These are phyloP conservation scores for Oreohelix idahoensis DNA, from an alignment of 1,140 invertebrate species.

Conservation along the genomic window DNA sequence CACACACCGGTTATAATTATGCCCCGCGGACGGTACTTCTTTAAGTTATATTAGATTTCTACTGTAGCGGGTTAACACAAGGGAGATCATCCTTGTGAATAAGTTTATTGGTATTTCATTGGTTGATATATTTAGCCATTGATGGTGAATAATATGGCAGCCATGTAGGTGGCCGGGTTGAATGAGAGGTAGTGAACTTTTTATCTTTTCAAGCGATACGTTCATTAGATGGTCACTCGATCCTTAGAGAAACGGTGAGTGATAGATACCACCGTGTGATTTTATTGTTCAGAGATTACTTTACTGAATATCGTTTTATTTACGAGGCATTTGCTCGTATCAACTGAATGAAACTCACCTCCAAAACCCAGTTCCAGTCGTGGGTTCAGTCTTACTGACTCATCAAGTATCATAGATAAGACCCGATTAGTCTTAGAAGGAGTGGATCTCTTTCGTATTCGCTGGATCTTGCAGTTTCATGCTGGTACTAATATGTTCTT, in stretches of 20 bases:
- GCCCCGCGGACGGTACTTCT: too few relatives aligned
- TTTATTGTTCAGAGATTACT: neutral
- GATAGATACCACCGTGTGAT: neutral
- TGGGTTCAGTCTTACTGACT: neutral
- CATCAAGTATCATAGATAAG: neutral
- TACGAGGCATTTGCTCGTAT: neutral
- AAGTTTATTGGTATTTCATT: constrained; percentile 18
- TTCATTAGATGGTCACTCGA: constrained; percentile 3
- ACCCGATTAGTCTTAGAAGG: neutral
- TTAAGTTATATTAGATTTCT: too few relatives aligned
- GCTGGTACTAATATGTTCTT: neutral
- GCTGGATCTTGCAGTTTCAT: neutral
- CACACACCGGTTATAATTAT: too few relatives aligned
- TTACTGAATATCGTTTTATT: neutral
- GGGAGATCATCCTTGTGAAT: constrained; percentile 18
- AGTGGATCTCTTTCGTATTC: neutral
- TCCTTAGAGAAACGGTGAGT: neutral
- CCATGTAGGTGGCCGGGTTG: constrained; percentile 40
- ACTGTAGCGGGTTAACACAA: neutral
- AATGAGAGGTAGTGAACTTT: neutral
- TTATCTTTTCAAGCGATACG: neutral
- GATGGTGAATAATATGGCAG: constrained; percentile 44
- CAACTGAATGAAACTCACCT: too few relatives aligned
- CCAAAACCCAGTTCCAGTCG: too few relatives aligned
- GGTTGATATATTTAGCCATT: constrained; percentile 36